A percentile compares a stretch with the other conserved stretches of the same genome.
phyloP scores from a whole-genome alignment of 2,888 invertebrate genomes.

The Terebella lapidaria region DNA sequence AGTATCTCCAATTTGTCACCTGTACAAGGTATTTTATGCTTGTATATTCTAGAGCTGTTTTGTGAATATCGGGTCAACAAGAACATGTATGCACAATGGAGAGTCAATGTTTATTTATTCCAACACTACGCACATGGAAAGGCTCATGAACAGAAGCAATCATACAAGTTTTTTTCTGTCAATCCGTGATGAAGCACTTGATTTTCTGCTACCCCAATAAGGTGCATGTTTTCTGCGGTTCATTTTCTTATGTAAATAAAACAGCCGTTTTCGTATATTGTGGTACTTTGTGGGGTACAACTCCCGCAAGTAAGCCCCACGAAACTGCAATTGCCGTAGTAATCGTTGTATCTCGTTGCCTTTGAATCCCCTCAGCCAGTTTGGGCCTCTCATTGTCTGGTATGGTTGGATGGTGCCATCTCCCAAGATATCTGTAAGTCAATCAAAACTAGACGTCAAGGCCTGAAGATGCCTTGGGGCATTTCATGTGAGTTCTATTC shows the following conservation, averaged over 20 bases:
- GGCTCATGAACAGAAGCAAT: no score
- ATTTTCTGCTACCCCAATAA: constrained; percentile 15
- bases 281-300: constrained; percentile 38
- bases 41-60: no score
- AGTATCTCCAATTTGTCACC: no score
- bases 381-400: constrained; percentile 74
- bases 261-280: constrained; percentile 37
- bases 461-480: no score
- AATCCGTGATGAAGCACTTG: constrained; percentile 10
- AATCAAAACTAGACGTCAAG: no score
- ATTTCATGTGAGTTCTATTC: no score
- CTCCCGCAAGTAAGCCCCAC: constrained; percentile 31
- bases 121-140: no score
- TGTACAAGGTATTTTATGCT: no score
- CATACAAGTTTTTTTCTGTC: no score
- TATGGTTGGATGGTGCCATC: constrained; percentile 77
- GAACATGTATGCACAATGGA: no score
- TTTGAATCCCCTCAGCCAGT: constrained; percentile 82
- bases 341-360: constrained; percentile 69
- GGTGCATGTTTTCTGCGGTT: constrained; percentile 29
- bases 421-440: constrained; percentile 73
- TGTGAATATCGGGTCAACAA: no score
- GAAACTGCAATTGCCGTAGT: constrained; percentile 32
- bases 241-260: constrained; percentile 40
- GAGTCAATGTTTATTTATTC: no score